Conservation (phyloP, 2,888 invertebrate species). For the Agrochola lota region DNA sequence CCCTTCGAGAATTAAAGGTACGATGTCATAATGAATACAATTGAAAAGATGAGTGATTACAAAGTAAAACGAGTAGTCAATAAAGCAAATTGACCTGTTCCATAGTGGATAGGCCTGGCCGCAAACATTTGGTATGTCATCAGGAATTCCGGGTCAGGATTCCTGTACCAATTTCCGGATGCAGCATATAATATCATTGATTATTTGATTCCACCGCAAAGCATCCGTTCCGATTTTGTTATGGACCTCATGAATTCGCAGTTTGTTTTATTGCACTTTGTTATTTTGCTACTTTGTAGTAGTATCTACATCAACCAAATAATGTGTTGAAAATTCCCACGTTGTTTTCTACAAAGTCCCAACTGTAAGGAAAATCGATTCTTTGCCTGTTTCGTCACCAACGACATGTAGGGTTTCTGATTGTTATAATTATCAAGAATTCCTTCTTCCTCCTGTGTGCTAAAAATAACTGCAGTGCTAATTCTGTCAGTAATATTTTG, state of each 20-base stretch:
- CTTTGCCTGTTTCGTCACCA: conserved; percentile 10
- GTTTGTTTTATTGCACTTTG: conserved; percentile 5
- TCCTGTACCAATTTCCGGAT: conserved; percentile 39
- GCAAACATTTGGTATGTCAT: conserved; percentile 44
- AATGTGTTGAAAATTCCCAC: neutral
- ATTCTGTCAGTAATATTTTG: neutral
- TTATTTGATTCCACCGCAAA: conserved; percentile 43
- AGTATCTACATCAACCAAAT: neutral
- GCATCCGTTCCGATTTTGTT: conserved; percentile 38
- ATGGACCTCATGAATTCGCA: conserved; percentile 34
- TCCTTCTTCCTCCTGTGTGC: neutral
- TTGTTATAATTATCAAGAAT: neutral
- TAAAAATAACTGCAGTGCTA: conserved; percentile 1
- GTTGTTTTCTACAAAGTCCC: conserved; percentile 6
- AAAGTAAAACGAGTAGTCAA: neutral
- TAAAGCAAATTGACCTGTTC: conserved; percentile 9
- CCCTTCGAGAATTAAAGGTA: neutral
- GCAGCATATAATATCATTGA: conserved; percentile 41
- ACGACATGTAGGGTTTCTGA: neutral
- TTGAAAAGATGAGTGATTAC: neutral
- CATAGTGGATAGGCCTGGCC: conserved; percentile 21
- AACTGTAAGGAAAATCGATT: conserved; percentile 35
- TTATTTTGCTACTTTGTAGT: neutral
- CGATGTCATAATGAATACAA: neutral
- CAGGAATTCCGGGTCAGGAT: conserved; percentile 32